Conservation (phyloP, 2,888 invertebrate genomes). For the Orgyia antiqua region DNA sequence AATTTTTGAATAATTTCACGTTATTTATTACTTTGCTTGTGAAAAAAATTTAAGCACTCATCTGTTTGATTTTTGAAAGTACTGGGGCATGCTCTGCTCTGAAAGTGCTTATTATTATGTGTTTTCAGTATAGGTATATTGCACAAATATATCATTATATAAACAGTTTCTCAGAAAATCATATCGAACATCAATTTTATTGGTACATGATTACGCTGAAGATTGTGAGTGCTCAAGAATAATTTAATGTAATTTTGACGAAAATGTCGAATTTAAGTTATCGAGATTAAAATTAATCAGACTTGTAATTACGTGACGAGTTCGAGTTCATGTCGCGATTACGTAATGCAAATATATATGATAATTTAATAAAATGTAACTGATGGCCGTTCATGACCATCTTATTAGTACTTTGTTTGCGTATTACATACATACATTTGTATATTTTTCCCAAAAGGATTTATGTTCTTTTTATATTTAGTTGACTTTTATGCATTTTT, state of each 20-base stretch:
- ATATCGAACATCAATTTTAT: conserved; percentile 46
- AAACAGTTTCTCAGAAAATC: conserved; percentile 42
- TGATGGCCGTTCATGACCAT: too few species aligned
- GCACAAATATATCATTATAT: conserved; percentile 20
- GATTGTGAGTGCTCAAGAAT: conserved; percentile 36
- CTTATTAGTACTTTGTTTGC: too few species aligned
- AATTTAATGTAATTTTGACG: conserved; percentile 48
- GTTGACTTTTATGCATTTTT: too few species aligned
- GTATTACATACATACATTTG: too few species aligned
- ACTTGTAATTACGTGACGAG: conserved; percentile 27
- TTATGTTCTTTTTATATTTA: too few species aligned
- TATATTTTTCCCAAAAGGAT: too few species aligned
- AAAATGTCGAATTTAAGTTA: conserved; percentile 45
- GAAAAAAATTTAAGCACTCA: conserved; percentile 13
- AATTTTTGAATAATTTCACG: conserved; percentile 17
- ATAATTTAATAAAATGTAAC: too few species aligned
- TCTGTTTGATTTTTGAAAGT: conserved; percentile 22
- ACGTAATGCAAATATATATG: conserved; percentile 2
- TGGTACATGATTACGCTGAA: conserved; percentile 37
- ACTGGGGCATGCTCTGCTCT: conserved; percentile 11
- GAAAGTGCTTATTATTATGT: conserved; percentile 23
- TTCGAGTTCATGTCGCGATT: conserved; percentile 13
- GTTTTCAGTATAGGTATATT: conserved; percentile 26
- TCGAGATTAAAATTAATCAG: conserved; percentile 46
- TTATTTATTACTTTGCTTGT: conserved; percentile 18